Conservation (phyloP, 1,140 invertebrate genomes). For the Cephus cinctus region DNA sequence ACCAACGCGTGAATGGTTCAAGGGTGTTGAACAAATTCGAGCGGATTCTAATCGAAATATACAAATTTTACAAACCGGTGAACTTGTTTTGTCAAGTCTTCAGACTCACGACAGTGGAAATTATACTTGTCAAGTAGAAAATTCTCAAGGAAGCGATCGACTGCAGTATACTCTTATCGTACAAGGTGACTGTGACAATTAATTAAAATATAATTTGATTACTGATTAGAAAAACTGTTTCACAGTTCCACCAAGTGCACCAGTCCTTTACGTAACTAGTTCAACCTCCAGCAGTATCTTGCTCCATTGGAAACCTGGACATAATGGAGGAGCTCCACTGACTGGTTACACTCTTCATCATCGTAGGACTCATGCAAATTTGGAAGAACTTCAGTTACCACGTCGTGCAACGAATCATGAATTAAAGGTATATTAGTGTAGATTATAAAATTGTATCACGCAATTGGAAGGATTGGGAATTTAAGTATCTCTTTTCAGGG, state of each 20-base stretch:
- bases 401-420: conserved; percentile 67
- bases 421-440: conserved; percentile 67
- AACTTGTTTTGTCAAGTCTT: conserved; percentile 64
- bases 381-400: conserved; percentile 65
- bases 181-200: conserved; percentile 48
- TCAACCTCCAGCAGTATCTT: conserved; percentile 70
- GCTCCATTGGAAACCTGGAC: conserved; percentile 71
- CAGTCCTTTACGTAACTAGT: conserved; percentile 70
- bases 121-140: conserved; percentile 75
- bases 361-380: conserved; percentile 62
- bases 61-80: conserved; percentile 63
- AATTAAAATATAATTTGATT: not conserved
- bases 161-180: conserved; percentile 63
- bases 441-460: conserved; percentile 8
- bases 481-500: conserved; percentile 43
- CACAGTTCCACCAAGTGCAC: conserved; percentile 66
- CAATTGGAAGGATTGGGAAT: not conserved
- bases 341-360: conserved; percentile 69
- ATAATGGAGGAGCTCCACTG: conserved; percentile 68
- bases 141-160: conserved; percentile 68
- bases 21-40: conserved; percentile 49
- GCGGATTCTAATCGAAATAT: conserved; percentile 60
- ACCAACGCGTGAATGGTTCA: conserved; percentile 67
- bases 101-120: conserved; percentile 70
- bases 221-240: conserved; percentile 19